Conservation (phyloP, 2,797 vertebrate genomes). For the Tinamus major region DNA sequence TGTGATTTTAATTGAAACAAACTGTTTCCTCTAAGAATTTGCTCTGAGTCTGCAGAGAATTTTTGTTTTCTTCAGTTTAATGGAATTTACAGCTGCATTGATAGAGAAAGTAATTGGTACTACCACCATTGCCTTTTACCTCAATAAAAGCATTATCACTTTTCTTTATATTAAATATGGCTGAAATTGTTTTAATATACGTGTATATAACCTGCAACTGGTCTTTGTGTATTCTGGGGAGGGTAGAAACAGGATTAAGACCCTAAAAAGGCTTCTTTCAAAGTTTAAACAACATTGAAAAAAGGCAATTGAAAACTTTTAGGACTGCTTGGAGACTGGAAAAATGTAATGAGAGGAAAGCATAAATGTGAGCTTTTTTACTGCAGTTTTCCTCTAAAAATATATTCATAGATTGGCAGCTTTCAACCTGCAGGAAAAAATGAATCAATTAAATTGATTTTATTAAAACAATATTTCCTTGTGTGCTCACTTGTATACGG, state of each 20-base stretch:
- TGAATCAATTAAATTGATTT: neutral
- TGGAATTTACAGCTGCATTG: neutral
- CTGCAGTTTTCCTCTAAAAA: neutral
- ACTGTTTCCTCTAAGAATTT: neutral
- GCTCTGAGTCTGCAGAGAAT: neutral
- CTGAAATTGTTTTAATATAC: neutral
- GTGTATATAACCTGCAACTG: neutral
- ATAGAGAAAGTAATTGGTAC: neutral
- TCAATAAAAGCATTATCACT: neutral
- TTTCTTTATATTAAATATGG: neutral
- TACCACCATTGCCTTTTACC: neutral
- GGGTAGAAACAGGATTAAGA: neutral
- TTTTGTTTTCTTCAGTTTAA: neutral
- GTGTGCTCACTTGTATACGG: accelerated
- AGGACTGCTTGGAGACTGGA: neutral
- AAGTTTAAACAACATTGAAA: neutral
- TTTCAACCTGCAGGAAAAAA: neutral
- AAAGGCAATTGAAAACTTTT: neutral
- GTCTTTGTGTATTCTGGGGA: neutral
- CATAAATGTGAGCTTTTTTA: neutral
- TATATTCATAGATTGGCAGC: neutral
- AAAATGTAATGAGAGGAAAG: neutral
- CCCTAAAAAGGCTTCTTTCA: neutral
- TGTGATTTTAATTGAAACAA: neutral
- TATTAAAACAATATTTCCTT: neutral